A percentile compares a stretch with the other conserved stretches of the same genome.
Evolutionary conservation across 92 coral and sea anemone species (phyloP).

Genomic region (Heliopora coerulea): DNA sequence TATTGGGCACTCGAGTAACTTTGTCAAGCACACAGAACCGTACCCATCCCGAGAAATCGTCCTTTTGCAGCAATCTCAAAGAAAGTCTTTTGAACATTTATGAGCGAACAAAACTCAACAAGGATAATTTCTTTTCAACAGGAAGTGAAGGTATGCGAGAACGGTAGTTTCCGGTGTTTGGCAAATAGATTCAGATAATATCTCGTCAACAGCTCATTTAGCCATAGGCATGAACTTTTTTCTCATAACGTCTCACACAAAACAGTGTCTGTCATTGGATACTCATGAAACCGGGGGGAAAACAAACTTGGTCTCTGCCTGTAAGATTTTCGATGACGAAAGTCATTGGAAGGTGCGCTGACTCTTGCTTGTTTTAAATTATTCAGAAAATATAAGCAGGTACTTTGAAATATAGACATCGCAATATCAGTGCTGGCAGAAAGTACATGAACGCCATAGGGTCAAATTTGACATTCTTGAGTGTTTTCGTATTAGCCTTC

Average conservation of each 20-base stretch:
- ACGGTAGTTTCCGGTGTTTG: slow-evolving; percentile 29
- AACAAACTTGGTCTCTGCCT: background rate
- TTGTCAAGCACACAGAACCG: background rate
- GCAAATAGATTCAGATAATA: slow-evolving; percentile 38
- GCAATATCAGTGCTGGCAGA: slow-evolving; percentile 31
- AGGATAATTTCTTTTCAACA: slow-evolving; percentile 28
- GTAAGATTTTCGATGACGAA: slow-evolving; percentile 51
- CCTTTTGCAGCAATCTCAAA: background rate
- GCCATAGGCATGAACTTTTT: slow-evolving; percentile 27
- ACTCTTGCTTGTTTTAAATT: slow-evolving; percentile 9
- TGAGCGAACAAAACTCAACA: slow-evolving; percentile 25
- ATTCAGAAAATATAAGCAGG: slow-evolving; percentile 24
- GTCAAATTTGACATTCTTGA: background rate
- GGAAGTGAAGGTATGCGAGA: slow-evolving; percentile 38
- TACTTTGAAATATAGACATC: slow-evolving; percentile 27
- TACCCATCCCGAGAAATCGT: background rate
- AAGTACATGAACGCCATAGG: background rate
- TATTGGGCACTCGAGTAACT: slow-evolving; percentile 23
- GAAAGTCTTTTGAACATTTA: slow-evolving; percentile 17
- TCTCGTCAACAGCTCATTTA: slow-evolving; percentile 47
- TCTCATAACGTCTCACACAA: background rate
- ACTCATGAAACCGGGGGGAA: background rate
- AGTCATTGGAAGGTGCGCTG: slow-evolving; percentile 42
- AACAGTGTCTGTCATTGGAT: background rate
- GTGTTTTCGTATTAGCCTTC: slow-evolving; percentile 9